Evolutionary conservation across 2,113 vertebrate genomes (phyloP), one percentile per base, ranked within the genome.

Genomic region (Podarcis cretensis): DNA sequence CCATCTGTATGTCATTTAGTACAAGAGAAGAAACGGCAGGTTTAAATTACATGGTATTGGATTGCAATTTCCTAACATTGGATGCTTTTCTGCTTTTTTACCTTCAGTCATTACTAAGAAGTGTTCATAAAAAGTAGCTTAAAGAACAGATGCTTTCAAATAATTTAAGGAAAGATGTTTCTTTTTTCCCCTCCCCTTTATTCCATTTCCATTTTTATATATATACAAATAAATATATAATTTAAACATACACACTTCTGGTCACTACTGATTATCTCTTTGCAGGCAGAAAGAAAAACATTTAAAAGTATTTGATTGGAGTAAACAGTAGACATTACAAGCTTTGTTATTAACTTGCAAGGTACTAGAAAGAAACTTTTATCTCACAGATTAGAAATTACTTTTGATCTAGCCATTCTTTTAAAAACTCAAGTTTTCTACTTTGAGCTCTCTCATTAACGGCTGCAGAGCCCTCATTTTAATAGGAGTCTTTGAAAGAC

Each of bases 11-110:
- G 96, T 97, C 97, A 98, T 98, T 98, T 98, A 98, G 96, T 93
- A 95, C 94, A 96, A 96, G 97, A 97, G 97, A 97, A 96, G 97
- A 96, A 97, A 97, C 95, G 97, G 97, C 97, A 97, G 97, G 97
- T 98, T 98, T 98, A 97, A 98, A 98, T 98, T 98, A 98, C 97
- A 97, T 96, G 97, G 97, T 97, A 97, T 97, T 98, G 97, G 96
- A 97, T 97, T 97, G 97, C 98, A 98, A 98, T 98, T 98, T 97
- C 97, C 97, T 97, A 98, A 97, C 97, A 97, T 96, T 97, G 97
- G 96, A 97, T 96, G 96, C 96, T 96, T 98, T 97, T 97, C 96
- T 97, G 94, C 94, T 96, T 97, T 97, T 97, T 97, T 97, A 97
- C 96, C 96, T 97, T 97, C 94, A 97, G 95, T 97, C 97, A 97